These are phyloP conservation scores for Iphiclides podalirius DNA, from an alignment of 2,888 invertebrate genomes.

Conservation along the genomic window DNA sequence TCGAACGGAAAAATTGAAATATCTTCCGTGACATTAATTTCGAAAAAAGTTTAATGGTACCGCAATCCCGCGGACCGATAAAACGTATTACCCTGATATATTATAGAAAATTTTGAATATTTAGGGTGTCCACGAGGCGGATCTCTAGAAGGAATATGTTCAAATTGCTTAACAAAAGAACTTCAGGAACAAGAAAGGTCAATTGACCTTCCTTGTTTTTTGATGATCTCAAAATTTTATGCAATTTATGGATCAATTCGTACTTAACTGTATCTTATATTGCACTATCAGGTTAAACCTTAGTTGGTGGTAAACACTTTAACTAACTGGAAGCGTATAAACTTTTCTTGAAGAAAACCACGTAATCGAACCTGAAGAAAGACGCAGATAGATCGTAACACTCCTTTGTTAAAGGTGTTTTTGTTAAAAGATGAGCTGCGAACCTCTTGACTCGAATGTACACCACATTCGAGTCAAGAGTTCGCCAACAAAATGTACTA, in stretches of 20 bases:
- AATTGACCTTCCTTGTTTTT: background rate
- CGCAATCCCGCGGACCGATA: conserved; percentile 66
- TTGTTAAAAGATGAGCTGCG: no score
- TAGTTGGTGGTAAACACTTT: background rate
- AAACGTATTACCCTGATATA: conserved; percentile 68
- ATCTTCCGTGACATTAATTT: conserved; percentile 75
- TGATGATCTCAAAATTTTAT: no score
- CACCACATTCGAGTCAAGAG: no score
- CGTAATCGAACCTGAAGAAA: no score
- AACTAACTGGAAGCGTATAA: no score
- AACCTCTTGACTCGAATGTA: no score
- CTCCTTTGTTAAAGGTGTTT: no score
- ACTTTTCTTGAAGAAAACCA: no score
- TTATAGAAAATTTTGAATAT: conserved; percentile 54
- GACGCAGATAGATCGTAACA: no score
- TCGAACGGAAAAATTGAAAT: conserved; percentile 54
- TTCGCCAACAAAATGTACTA: no score
- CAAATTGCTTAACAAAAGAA: conserved; percentile 2
- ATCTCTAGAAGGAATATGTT: background rate
- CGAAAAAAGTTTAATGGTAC: conserved; percentile 70
- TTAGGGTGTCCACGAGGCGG: conserved; percentile 34
- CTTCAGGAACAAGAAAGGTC: background rate
- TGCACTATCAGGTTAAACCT: background rate
- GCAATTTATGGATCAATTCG: background rate
- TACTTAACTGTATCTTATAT: no score